Base-by-base conservation (phyloP, 2,113 vertebrate species). In the Sinosuthora webbiana region DNA sequence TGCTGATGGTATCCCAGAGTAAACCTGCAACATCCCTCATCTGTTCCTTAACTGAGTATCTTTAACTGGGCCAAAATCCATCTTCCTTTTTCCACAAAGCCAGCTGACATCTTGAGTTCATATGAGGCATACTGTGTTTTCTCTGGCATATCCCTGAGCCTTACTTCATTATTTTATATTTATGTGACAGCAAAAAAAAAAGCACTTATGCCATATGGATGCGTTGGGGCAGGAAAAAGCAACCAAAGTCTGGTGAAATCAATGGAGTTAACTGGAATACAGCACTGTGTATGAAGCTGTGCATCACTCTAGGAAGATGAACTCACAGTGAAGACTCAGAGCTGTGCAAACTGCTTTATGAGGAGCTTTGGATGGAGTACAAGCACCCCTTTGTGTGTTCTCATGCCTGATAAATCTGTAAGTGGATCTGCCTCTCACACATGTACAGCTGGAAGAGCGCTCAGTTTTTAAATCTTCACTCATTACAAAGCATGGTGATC, bases 21-120 rank as follows among this genome's bases (percentile, higher is more conserved):
- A 65, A 78, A 39, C 76, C 71, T 75, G 39, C 35, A 80, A 35
- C 23, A 74, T 31, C 68, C 33, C 9, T 55, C 44, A 19, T 11
- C 23, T 11, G 6, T n/a, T 21, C 79, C 14, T 45, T 81, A 30
- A 56, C 5, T 4, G 20, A 84, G 10, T 18, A 41, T 23, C 52
- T 91, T 70, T 39, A 76, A 62, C 37, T 45, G 49, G 24, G 25
- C n/a, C 47, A 70, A 88, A 94, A 89, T 49, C 44, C 56, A 47
- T 64, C 73, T 89, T 70, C 44, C 44, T 82, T 71, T 64, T 74
- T 39, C 33, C 47, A 67, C 55, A 49, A 44, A 87, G 68, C 45
- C 89, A 87, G 74, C 28, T 90, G 88, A 87, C 63, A 89, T 69
- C 89, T 92, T 95, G 89, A 87, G 41, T 57, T 97, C 87, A 87